Evolutionary conservation across 2,113 vertebrate species (phyloP).

Genomic region (Thunnus maccoyii): DNA sequence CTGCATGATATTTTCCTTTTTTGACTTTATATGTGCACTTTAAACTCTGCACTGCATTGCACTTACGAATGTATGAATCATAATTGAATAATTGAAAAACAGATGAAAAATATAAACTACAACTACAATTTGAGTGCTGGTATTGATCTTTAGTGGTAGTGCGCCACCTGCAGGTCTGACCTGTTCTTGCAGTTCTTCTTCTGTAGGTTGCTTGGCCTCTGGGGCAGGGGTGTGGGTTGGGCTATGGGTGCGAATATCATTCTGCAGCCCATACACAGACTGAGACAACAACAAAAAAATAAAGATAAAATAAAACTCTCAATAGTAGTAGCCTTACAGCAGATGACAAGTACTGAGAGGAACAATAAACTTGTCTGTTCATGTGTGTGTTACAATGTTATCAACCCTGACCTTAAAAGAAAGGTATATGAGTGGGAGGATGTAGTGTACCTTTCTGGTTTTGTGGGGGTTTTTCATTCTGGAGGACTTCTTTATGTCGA

Average conservation of each 20-base stretch:
- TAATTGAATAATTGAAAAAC: background rate
- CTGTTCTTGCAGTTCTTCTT: conserved; percentile 95
- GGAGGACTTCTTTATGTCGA: conserved; percentile 99
- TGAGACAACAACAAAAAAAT: conserved; percentile 55
- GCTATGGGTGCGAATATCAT: conserved; percentile 95
- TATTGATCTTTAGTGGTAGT: background rate
- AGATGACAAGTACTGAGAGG: conserved; percentile 3
- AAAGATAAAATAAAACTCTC: background rate
- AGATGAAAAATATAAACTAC: background rate
- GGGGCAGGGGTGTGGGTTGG: conserved; percentile 93
- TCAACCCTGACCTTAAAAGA: background rate
- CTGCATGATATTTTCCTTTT: background rate
- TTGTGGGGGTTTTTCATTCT: conserved; percentile 98
- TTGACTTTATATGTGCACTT: background rate
- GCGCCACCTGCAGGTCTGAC: conserved; percentile 74
- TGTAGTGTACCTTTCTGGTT: conserved; percentile 92
- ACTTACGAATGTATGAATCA: background rate
- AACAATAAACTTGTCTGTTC: background rate
- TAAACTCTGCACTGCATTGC: background rate
- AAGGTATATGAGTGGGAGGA: background rate
- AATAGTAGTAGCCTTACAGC: background rate
- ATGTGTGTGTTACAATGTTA: background rate
- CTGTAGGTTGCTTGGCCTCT: conserved; percentile 94
- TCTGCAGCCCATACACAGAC: conserved; percentile 98
- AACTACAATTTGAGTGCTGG: background rate